Evolutionary conservation across 2,113 vertebrate genomes (phyloP).

Genomic region (Lophochroa leadbeateri): DNA sequence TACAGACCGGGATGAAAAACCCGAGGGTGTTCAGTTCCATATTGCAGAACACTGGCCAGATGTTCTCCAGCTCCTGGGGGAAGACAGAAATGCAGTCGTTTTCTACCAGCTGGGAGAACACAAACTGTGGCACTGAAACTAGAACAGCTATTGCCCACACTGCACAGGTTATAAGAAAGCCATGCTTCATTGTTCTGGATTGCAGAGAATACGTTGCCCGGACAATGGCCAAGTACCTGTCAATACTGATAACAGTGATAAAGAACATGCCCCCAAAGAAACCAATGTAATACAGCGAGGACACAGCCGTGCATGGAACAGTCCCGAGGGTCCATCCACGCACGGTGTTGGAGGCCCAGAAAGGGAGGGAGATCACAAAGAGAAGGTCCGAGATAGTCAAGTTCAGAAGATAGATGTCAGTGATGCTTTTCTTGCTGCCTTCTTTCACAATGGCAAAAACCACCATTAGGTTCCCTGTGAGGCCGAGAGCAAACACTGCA

Average conservation of each 20-base stretch:
- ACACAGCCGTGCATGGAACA: conserved; percentile 76
- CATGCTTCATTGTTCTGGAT: conserved; percentile 72
- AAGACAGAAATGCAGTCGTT: conserved; percentile 37
- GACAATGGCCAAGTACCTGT: conserved; percentile 89
- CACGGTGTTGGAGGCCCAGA: conserved; percentile 79
- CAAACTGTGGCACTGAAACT: conserved; percentile 84
- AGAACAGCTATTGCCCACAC: conserved; percentile 80
- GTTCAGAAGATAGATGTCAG: conserved; percentile 90
- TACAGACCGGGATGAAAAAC: conserved; percentile 81
- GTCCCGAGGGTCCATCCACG: conserved; percentile 80
- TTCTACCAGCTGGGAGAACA: conserved; percentile 57
- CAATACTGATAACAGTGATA: conserved; percentile 87
- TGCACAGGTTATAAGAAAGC: conserved; percentile 66
- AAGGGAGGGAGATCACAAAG: conserved; percentile 84
- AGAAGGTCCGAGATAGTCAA: conserved; percentile 87
- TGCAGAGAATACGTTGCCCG: conserved; percentile 80
- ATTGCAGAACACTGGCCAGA: conserved; percentile 82
- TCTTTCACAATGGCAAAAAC: conserved; percentile 79
- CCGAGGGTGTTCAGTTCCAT: conserved; percentile 77
- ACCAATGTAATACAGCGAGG: conserved; percentile 80
- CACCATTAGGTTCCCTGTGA: conserved; percentile 85
- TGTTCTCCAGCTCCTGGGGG: conserved; percentile 44
- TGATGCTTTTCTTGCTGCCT: conserved; percentile 81
- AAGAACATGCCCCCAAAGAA: conserved; percentile 90
- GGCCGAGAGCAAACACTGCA: conserved; percentile 80